Percentiles rank a stretch among this genome's conserved stretches.
Conservation (phyloP, 2,113 vertebrate species). For the Lagenorhynchus albirostris region DNA sequence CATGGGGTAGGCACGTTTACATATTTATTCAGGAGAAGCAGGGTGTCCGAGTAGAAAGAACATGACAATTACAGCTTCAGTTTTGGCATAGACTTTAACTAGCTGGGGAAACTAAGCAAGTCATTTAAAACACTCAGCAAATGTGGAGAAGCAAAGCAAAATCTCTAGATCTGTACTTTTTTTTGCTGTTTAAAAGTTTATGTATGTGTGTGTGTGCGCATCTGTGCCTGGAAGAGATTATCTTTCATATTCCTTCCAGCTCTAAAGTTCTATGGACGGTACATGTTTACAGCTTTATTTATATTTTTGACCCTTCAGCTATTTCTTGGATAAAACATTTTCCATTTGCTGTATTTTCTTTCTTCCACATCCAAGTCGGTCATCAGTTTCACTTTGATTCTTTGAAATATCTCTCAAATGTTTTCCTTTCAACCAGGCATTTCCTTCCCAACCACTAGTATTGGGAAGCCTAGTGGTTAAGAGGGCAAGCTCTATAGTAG, state of each 20-base stretch:
- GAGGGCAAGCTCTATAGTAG: background rate
- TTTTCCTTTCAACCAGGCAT: background rate
- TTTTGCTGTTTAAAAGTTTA: background rate
- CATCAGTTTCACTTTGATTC: background rate
- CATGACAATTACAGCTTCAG: background rate
- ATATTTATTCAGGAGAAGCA: conserved; percentile 34
- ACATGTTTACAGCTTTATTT: background rate
- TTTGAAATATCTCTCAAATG: conserved; percentile 19
- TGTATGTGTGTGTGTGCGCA: background rate
- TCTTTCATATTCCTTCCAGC: background rate
- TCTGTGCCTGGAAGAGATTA: conserved; percentile 1
- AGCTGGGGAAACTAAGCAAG: background rate
- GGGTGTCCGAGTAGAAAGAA: conserved; percentile 16
- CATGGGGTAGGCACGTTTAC: conserved; percentile 24
- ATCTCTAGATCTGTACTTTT: background rate
- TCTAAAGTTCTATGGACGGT: background rate
- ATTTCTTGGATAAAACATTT: conserved; percentile 24
- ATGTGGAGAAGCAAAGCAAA: background rate
- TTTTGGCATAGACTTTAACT: background rate
- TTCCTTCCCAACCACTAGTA: background rate
- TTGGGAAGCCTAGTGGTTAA: background rate
- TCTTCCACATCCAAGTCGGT: background rate
- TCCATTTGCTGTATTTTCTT: conserved; percentile 37
- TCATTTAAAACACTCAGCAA: conserved; percentile 40
- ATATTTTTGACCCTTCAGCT: conserved; percentile 23